These are phyloP conservation scores for Drosophila ogumai DNA, from an alignment of 1,140 invertebrate species.

Conservation along the genomic window DNA sequence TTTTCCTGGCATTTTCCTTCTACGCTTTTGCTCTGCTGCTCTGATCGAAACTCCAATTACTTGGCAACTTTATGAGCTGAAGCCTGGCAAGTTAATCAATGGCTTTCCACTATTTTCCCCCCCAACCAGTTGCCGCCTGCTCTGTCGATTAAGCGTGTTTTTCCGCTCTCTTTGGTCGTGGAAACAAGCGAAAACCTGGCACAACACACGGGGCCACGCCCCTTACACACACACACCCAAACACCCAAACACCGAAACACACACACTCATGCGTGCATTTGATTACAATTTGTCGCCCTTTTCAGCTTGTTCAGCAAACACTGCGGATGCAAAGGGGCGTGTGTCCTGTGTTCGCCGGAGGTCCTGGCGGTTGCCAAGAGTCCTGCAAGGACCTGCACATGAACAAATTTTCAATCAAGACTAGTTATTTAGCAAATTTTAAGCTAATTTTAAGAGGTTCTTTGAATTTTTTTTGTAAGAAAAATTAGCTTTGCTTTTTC, in stretches of 20 bases:
- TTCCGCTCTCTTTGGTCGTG: constrained; percentile 38
- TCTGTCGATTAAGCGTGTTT: constrained; percentile 34
- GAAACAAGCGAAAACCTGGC: constrained; percentile 23
- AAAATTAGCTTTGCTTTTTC: too few relatives aligned
- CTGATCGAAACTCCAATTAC: constrained; percentile 34
- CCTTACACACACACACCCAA: constrained; percentile 17
- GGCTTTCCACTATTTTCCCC: constrained; percentile 42
- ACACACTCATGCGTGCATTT: constrained; percentile 57
- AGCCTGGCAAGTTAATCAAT: constrained; percentile 37
- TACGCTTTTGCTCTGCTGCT: constrained; percentile 2
- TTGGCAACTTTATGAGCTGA: constrained; percentile 32
- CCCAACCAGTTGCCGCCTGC: not conserved
- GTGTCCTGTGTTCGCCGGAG: constrained; percentile 3
- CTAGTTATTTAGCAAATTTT: not conserved
- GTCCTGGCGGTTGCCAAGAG: constrained; percentile 2
- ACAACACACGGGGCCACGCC: constrained; percentile 47
- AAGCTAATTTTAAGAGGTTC: not conserved
- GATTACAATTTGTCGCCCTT: constrained; percentile 69
- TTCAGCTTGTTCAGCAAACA: constrained; percentile 55
- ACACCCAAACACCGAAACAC: not conserved
- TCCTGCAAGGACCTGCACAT: not conserved
- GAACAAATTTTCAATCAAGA: not conserved
- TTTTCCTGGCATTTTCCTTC: constrained; percentile 1
- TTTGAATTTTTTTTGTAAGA: not conserved
- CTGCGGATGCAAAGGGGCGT: constrained; percentile 26